A percentile compares a stretch with the other conserved stretches of the same genome.
phyloP scores from a whole-genome alignment of 2,113 vertebrate genomes.

The Motacilla alba region DNA sequence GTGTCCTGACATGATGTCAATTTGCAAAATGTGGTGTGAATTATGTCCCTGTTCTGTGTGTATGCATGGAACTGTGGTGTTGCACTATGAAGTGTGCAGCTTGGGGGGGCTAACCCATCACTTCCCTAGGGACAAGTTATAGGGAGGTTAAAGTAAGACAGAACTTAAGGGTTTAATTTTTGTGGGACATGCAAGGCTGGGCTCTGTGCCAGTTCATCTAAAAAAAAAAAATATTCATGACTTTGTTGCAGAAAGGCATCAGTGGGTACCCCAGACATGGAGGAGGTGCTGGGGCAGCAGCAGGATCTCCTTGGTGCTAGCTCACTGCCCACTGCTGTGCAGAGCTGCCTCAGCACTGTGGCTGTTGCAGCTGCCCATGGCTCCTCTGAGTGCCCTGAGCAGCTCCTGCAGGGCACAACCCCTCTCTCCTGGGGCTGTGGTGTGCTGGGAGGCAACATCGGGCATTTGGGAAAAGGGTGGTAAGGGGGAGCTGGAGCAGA shows the following conservation, averaged over 20 bases:
- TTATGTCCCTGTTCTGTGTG: background rate
- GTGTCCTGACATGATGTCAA: background rate
- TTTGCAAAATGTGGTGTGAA: background rate
- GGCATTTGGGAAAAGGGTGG: background rate
- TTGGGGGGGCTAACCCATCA: background rate
- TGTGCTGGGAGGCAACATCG: background rate
- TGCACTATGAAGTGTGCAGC: background rate
- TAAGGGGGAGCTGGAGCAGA: background rate
- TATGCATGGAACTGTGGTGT: background rate
- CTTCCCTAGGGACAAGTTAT: background rate
- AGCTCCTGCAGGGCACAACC: background rate
- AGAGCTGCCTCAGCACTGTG: accelerated
- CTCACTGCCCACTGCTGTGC: background rate
- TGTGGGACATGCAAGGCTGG: accelerated
- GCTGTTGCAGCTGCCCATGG: accelerated
- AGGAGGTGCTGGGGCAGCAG: background rate
- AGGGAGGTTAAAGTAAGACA: background rate
- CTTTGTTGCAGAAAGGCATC: background rate
- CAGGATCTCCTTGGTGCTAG: background rate
- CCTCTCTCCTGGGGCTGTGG: background rate
- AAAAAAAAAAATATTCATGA: background rate
- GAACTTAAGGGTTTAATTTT: background rate
- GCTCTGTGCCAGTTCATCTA: background rate
- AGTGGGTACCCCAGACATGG: background rate
- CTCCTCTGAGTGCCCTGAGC: background rate